phyloP scores from a whole-genome alignment of 2,888 invertebrate species.

The Palloptera scutellata region DNA sequence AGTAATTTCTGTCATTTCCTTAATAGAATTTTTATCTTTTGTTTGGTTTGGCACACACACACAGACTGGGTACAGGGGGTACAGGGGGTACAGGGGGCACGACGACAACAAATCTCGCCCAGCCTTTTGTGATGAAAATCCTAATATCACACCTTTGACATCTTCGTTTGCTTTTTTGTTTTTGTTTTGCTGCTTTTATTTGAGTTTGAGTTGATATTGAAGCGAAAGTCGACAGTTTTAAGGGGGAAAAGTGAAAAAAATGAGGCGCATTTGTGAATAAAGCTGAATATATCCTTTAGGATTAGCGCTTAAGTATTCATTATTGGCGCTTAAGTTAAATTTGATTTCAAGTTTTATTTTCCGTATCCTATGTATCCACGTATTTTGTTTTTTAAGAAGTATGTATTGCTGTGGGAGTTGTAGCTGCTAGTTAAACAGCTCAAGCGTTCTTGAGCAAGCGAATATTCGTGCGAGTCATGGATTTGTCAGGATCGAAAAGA shows the following conservation, averaged over 20 bases:
- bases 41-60: constrained; percentile 36
- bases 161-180: not conserved
- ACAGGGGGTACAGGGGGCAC: not conserved
- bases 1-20: constrained; percentile 63
- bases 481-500: too few species aligned
- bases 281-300: not conserved
- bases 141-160: constrained; percentile 5
- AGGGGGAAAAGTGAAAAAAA: not conserved
- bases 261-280: not conserved
- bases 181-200: not conserved
- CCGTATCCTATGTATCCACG: too few species aligned
- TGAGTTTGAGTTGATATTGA: not conserved
- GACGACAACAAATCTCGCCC: not conserved
- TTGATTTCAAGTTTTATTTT: too few species aligned
- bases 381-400: too few species aligned
- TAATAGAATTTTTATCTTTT: constrained; percentile 64
- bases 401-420: too few species aligned
- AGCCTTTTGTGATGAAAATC: not conserved
- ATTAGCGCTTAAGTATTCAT: too few species aligned
- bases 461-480: too few species aligned
- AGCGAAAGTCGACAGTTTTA: not conserved
- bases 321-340: too few species aligned
- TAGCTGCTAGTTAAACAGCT: too few species aligned
- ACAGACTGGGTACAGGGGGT: not conserved
- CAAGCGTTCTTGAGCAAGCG: too few species aligned